phyloP scores from a whole-genome alignment of 2,888 invertebrate genomes.

The Heterodera filipjevi region DNA sequence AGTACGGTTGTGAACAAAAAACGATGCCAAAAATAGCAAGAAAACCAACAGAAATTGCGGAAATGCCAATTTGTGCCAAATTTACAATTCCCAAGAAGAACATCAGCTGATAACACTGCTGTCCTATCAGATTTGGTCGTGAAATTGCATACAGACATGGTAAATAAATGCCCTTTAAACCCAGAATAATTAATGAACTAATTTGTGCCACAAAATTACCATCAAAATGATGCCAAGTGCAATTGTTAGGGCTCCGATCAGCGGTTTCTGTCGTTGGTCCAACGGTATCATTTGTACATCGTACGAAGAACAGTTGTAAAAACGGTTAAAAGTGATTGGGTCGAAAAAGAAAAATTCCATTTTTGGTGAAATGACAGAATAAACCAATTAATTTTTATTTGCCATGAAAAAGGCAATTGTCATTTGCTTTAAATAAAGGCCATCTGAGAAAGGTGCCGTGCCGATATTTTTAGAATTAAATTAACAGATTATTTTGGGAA shows the following conservation, averaged over 20 bases:
- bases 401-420: too few species aligned
- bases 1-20: neutral
- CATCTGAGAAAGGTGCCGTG: too few species aligned
- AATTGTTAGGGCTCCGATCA: neutral
- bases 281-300: neutral
- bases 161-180: neutral
- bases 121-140: neutral
- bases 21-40: neutral
- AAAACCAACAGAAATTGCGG: neutral
- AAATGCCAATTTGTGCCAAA: neutral
- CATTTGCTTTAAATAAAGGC: too few species aligned
- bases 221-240: neutral
- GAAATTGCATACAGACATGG: neutral
- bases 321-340: neutral
- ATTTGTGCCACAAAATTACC: neutral
- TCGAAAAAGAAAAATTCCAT: neutral
- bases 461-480: too few species aligned
- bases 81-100: neutral
- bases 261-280: neutral
- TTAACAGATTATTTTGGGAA: too few species aligned
- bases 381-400: too few species aligned
- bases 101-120: slow-evolving; percentile 7
- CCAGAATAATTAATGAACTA: neutral
- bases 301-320: neutral
- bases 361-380: too few species aligned